A percentile compares a stretch with the other conserved stretches of the same genome.
Evolutionary conservation across 2,113 vertebrate genomes (phyloP).

Genomic region (Grammomys dolichurus): DNA sequence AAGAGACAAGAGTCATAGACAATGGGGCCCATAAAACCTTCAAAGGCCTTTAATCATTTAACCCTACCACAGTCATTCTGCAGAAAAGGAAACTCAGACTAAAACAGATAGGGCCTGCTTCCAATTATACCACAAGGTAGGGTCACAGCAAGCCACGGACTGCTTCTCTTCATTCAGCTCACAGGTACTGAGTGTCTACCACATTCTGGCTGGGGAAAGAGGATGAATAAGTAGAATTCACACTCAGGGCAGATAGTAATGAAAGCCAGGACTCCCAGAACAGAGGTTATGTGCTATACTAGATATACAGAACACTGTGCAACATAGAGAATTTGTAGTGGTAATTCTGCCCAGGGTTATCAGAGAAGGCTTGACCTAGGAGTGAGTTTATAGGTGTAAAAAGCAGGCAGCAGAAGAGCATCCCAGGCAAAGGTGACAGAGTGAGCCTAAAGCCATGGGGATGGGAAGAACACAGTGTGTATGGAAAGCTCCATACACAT

Average conservation of each 20-base stretch:
- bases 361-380: not conserved
- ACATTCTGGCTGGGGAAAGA: not conserved
- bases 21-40: not conserved
- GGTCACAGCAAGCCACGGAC: not conserved
- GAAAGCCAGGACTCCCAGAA: not conserved
- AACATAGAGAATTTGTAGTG: not conserved
- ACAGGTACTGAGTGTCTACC: not conserved
- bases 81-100: constrained; percentile 57
- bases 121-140: not conserved
- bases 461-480: not conserved
- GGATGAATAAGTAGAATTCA: not conserved
- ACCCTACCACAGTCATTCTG: not conserved
- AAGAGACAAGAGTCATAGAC: not conserved
- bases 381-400: not conserved
- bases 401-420: not conserved
- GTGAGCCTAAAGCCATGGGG: not conserved
- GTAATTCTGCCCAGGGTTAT: not conserved
- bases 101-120: not conserved
- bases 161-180: not conserved
- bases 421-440: constrained; percentile 42
- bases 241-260: not conserved
- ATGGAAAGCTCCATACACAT: not conserved
- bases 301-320: not conserved
- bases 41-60: not conserved
- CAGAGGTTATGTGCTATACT: not conserved